Evolutionary conservation across 2,888 invertebrate genomes (phyloP).

Genomic region (Dione vanillae): DNA sequence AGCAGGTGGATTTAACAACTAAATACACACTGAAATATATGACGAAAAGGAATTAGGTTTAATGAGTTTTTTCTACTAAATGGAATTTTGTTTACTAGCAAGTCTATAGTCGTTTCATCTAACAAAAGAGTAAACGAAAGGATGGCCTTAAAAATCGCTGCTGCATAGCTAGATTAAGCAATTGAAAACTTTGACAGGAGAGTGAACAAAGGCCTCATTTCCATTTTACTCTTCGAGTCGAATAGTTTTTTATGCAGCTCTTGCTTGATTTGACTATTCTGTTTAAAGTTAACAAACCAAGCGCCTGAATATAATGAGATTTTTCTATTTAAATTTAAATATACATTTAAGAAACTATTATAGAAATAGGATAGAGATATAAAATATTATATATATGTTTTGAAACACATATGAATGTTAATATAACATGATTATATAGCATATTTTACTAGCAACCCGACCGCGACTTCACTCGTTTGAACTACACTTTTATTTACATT

Average conservation of each 20-base stretch:
- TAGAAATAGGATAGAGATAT: too few relatives aligned
- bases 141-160: constrained; percentile 18
- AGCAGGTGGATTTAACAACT: constrained; percentile 25
- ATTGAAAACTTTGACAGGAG: constrained; percentile 24
- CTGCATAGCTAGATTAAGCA: constrained; percentile 28
- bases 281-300: constrained; percentile 1
- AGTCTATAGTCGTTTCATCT: not conserved
- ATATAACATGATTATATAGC: too few relatives aligned
- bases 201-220: constrained; percentile 27
- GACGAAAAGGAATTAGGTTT: not conserved
- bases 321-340: not conserved
- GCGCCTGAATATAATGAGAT: not conserved
- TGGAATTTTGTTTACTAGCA: constrained; percentile 10
- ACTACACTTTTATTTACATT: too few relatives aligned
- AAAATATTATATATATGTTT: too few relatives aligned
- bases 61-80: not conserved
- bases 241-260: constrained; percentile 26
- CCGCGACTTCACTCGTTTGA: too few relatives aligned
- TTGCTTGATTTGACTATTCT: constrained; percentile 20
- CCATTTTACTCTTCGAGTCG: constrained; percentile 27
- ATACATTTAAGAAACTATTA: too few relatives aligned
- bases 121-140: constrained; percentile 3
- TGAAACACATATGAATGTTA: too few relatives aligned
- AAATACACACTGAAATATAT: not conserved
- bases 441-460: too few relatives aligned